Conservation (phyloP, 1,140 invertebrate genomes). For the Branchinecta lynchi region DNA sequence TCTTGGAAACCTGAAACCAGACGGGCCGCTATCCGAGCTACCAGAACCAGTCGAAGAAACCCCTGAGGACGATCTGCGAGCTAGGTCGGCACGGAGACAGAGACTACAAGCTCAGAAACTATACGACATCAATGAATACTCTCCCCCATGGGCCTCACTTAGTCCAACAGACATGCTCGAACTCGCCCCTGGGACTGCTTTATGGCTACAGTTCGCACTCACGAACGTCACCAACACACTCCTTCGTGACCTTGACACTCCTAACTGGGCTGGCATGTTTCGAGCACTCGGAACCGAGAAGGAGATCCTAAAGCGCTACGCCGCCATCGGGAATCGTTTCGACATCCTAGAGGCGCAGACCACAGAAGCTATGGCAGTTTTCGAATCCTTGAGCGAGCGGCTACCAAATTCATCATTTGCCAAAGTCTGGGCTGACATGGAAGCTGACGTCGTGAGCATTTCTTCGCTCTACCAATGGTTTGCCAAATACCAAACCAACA, state of each 20-base stretch:
- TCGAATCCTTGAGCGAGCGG: neutral
- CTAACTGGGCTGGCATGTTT: conserved; percentile 17
- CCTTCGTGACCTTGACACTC: conserved; percentile 14
- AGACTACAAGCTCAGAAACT: neutral
- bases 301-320: conserved; percentile 20
- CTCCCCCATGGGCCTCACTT: neutral
- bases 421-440: neutral
- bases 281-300: conserved; percentile 18
- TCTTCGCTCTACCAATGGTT: conserved; percentile 18
- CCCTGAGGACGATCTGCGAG: neutral
- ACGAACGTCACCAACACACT: conserved; percentile 15
- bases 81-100: neutral
- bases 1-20: neutral
- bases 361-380: conserved; percentile 2
- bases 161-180: neutral
- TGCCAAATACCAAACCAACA: conserved; percentile 17
- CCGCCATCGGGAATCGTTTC: conserved; percentile 15
- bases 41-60: neutral
- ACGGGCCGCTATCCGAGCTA: neutral
- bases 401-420: neutral
- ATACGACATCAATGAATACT: neutral
- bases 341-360: conserved; percentile 11
- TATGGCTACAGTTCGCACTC: conserved; percentile 18
- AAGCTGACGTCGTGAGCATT: conserved; percentile 13
- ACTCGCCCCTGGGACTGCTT: neutral